Evolutionary conservation across 2,888 invertebrate genomes (phyloP), one percentile per base, ranked within the genome.

Genomic region (Galeopsomyia nigrocyanea): DNA sequence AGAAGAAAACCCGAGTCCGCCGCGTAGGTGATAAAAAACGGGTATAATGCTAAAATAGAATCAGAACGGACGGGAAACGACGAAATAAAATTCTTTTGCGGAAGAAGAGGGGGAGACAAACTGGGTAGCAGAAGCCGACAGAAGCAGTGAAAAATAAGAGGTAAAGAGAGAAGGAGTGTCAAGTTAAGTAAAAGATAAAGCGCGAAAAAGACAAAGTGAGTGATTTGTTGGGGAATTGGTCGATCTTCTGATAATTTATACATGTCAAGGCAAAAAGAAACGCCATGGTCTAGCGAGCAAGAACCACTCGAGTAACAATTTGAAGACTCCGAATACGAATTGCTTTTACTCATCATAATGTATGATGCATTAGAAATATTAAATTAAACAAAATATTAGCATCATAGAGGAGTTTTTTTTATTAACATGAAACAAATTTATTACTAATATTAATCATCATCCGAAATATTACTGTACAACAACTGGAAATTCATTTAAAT

Each of bases 151-250:
- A 49, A 50, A 39, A 64, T 46, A 55, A 39, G 10, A 46, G 19
- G 19, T 39, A 21, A 13, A 39, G 10, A 22, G 46, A 55, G 3
- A 47, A 14, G 19, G 9, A 39, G 7, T 10, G 39, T 39, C 39
- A 39, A 39, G 39, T 39, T 1, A 13, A 39, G 39, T 26, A 16
- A 57, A 57, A 57, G 57, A 21, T 55, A 55, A 50, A 31, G 26
- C 7, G 13, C 7, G 31, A 53, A 55, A 39, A 46, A 65, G 65
- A 49, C 56, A 65, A 65, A 57, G 56, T 65, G 56, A 65, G 65
- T 65, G 56, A 56, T 65, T 65, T 47, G 65, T 56, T 65, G 9
- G 61, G 16, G 50, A 22, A 50, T 50, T 61, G 22, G 50, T 50
- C 50, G 50, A 61, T 16, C 13, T 50, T 22, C 17, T 3, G 49